Conservation (phyloP, 2,888 invertebrate genomes). For the Melanargia galathea region DNA sequence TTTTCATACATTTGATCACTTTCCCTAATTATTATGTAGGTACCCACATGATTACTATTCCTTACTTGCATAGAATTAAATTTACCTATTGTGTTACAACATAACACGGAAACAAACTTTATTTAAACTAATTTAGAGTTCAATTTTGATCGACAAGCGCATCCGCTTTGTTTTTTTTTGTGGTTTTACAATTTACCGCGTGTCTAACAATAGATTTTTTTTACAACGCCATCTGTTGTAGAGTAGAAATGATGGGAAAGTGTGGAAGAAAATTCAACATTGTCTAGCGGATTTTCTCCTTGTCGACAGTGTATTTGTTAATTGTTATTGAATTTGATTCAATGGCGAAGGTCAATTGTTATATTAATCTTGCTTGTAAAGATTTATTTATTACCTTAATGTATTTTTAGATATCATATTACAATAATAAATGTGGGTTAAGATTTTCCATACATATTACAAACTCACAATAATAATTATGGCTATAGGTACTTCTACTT, state of each 20-base stretch:
- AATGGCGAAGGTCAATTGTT: slow-evolving; percentile 32
- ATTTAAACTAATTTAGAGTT: not conserved
- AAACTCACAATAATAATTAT: no score
- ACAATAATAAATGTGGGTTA: not conserved
- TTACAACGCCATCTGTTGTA: slow-evolving; percentile 63
- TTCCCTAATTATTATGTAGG: slow-evolving; percentile 35
- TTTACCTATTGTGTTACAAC: slow-evolving; percentile 17
- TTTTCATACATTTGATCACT: slow-evolving; percentile 31
- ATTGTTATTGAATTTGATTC: slow-evolving; percentile 24
- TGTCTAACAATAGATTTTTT: slow-evolving; percentile 46
- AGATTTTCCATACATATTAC: not conserved
- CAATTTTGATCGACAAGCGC: slow-evolving; percentile 14
- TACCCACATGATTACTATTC: slow-evolving; percentile 25
- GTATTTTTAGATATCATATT: not conserved
- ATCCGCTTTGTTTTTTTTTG: slow-evolving; percentile 9
- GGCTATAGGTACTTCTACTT: no score
- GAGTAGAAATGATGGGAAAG: slow-evolving; percentile 67
- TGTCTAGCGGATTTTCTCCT: slow-evolving; percentile 47
- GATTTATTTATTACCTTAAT: not conserved
- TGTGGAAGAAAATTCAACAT: slow-evolving; percentile 48
- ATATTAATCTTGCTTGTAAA: not conserved
- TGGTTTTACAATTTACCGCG: slow-evolving; percentile 36
- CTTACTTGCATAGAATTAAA: slow-evolving; percentile 30
- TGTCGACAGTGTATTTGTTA: slow-evolving; percentile 35
- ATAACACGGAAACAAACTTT: slow-evolving; percentile 17